Evolutionary conservation across 2,797 vertebrate genomes (phyloP).

Genomic region (Dryobates pubescens): DNA sequence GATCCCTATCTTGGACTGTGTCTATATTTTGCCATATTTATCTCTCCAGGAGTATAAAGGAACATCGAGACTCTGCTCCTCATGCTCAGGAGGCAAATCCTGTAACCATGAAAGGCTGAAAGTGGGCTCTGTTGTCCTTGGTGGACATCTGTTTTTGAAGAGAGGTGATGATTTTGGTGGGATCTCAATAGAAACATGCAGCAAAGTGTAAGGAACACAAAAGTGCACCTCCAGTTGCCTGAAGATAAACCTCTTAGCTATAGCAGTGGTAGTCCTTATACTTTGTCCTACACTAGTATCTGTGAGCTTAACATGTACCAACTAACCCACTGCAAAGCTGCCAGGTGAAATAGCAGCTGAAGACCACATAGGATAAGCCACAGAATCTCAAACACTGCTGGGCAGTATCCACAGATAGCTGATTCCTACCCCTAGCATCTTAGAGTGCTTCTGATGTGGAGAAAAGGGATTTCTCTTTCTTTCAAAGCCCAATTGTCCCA

Average conservation of each 20-base stretch:
- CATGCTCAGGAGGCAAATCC: background rate
- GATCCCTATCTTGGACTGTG: background rate
- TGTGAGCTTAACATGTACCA: background rate
- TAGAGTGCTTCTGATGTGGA: too few relatives aligned
- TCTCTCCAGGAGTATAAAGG: background rate
- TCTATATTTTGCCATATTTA: background rate
- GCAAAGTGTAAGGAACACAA: background rate
- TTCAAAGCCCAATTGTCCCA: too few relatives aligned
- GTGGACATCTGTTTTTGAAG: background rate
- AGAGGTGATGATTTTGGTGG: background rate
- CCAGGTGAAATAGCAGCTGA: too few relatives aligned
- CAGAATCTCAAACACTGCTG: too few relatives aligned
- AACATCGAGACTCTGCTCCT: background rate
- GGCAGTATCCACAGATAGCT: too few relatives aligned
- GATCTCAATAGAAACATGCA: background rate
- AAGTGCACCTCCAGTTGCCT: background rate
- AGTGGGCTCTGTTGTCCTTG: background rate
- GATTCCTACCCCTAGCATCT: too few relatives aligned
- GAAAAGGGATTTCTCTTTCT: too few relatives aligned
- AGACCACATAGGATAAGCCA: too few relatives aligned
- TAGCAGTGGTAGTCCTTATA: background rate
- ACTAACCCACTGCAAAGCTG: too few relatives aligned
- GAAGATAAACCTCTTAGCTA: background rate
- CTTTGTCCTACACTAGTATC: background rate
- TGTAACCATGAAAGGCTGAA: background rate